Evolutionary conservation across 2,113 vertebrate species (phyloP).

Genomic region (Hucho hucho): DNA sequence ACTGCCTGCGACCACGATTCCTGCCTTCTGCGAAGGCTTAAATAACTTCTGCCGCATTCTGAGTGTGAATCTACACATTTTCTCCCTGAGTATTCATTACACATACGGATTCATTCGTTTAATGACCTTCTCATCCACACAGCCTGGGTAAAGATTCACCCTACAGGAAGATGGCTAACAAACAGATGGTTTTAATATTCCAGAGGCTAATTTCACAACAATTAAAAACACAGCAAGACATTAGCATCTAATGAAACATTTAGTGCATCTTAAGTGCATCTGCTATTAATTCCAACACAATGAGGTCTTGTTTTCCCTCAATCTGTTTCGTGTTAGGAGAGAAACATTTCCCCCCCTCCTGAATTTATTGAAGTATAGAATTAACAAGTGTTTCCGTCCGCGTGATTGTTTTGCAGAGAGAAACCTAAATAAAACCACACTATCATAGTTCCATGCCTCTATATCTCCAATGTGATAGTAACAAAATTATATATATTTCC

Average conservation of each 20-base stretch:
- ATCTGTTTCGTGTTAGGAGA: constrained; percentile 92
- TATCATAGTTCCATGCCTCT: constrained; percentile 76
- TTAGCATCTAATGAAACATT: constrained; percentile 99
- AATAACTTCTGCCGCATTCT: no score
- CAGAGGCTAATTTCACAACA: constrained; percentile 97
- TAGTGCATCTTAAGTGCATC: constrained; percentile 94
- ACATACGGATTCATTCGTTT: constrained; percentile 46
- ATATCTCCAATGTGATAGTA: constrained; percentile 59
- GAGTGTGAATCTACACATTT: no score
- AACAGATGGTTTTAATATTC: constrained; percentile 99
- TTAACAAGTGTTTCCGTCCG: constrained; percentile 97
- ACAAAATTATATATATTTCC: constrained; percentile 37
- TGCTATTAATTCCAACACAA: constrained; percentile 95
- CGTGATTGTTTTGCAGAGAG: constrained; percentile 77
- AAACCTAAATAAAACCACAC: constrained; percentile 67
- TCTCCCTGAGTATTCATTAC: no score
- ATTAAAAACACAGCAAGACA: constrained; percentile 98
- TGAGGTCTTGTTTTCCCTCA: constrained; percentile 89
- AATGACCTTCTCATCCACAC: constrained; percentile 50
- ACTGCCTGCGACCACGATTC: no score
- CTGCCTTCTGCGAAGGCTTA: no score
- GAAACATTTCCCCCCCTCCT: constrained; percentile 50
- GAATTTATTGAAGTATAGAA: constrained; percentile 91
- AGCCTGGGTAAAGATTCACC: constrained; percentile 80
- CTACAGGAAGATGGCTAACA: constrained; percentile 84